Percentiles rank a stretch among this genome's conserved stretches.
These are phyloP conservation scores for Phainopepla nitens DNA, from an alignment of 2,113 vertebrate genomes.

Conservation along the genomic window DNA sequence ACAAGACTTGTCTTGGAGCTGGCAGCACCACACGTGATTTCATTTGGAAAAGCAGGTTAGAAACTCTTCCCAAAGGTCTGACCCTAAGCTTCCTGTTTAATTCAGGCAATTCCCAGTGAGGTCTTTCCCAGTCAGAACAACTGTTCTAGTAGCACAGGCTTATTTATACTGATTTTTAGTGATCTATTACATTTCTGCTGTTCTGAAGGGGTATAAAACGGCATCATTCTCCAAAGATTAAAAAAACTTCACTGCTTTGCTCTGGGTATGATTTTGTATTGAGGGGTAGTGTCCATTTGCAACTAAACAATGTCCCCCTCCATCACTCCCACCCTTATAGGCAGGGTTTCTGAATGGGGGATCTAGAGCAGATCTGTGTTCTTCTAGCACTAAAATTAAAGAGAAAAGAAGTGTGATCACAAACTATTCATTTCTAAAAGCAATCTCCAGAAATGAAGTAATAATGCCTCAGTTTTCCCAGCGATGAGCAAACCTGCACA, in stretches of 20 bases:
- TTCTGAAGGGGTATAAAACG: not conserved
- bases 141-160: not conserved
- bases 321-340: accelerated
- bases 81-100: not conserved
- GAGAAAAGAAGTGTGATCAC: not conserved
- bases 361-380: not conserved
- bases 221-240: not conserved
- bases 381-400: not conserved
- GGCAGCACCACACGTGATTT: not conserved
- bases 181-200: not conserved
- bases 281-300: not conserved
- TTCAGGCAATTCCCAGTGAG: not conserved
- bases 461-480: not conserved
- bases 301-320: not conserved
- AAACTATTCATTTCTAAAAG: not conserved
- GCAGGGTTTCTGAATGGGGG: not conserved
- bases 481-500: not conserved
- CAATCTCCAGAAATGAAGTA: not conserved
- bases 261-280: not conserved
- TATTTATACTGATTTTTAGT: not conserved
- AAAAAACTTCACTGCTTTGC: not conserved
- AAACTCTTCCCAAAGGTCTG: not conserved
- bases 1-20: accelerated
- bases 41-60: not conserved
- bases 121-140: not conserved